Conservation (phyloP, 2,113 vertebrate genomes). For the Lycocorax pyrrhopterus region DNA sequence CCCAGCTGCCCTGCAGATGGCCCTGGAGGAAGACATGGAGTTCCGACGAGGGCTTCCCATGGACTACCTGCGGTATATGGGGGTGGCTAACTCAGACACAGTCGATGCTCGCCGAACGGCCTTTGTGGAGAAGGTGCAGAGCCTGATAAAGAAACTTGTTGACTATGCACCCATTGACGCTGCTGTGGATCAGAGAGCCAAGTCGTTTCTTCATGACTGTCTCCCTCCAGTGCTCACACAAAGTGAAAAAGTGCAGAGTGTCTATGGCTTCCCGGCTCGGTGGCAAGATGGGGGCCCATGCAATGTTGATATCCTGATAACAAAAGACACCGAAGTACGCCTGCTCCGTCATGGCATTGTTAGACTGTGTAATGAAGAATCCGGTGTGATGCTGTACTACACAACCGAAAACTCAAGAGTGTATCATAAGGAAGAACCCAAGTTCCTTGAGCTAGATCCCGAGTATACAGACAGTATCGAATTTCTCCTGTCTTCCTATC, state of each 20-base stretch:
- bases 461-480: conserved; percentile 88
- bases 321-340: conserved; percentile 79
- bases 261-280: conserved; percentile 78
- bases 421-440: conserved; percentile 91
- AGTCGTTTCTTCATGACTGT: conserved; percentile 89
- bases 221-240: conserved; percentile 84
- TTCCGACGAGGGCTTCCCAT: conserved; percentile 88
- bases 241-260: conserved; percentile 79
- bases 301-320: conserved; percentile 70
- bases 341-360: conserved; percentile 81
- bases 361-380: conserved; percentile 89
- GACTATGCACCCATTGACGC: conserved; percentile 87
- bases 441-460: conserved; percentile 83
- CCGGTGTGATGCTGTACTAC: conserved; percentile 82
- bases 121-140: conserved; percentile 80
- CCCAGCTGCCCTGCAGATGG: conserved; percentile 87
- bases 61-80: conserved; percentile 90
- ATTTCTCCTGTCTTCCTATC: conserved; percentile 89
- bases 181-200: conserved; percentile 92
- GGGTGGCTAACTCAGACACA: conserved; percentile 85
- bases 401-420: conserved; percentile 90
- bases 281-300: conserved; percentile 78
- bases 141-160: conserved; percentile 80
- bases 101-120: conserved; percentile 74
- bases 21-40: conserved; percentile 90